Conservation (phyloP, 1,140 invertebrate species). For the Kradibia gibbosae region DNA sequence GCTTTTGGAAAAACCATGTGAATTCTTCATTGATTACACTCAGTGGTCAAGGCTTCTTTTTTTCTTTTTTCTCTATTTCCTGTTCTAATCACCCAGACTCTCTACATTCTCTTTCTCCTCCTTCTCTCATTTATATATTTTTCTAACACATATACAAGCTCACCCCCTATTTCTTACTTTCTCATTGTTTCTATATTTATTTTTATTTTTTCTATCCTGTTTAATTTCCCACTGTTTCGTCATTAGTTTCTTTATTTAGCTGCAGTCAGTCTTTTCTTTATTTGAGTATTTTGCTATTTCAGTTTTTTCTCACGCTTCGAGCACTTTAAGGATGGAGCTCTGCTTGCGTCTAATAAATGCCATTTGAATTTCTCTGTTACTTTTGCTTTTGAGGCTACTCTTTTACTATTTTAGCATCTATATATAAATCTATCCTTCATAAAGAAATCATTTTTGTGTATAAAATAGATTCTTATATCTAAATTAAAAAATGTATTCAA, state of each 20-base stretch:
- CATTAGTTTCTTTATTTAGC: background rate
- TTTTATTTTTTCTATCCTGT: background rate
- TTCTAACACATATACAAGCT: no score
- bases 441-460: background rate
- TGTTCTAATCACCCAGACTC: background rate
- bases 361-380: slow-evolving; percentile 8
- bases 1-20: slow-evolving; percentile 20
- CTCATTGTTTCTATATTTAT: background rate
- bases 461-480: background rate
- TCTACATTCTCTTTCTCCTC: background rate
- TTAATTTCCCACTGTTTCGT: slow-evolving; percentile 34
- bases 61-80: background rate
- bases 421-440: background rate
- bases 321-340: background rate
- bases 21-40: slow-evolving; percentile 44
- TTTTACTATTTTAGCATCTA: background rate
- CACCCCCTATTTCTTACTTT: no score
- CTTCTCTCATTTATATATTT: no score
- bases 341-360: background rate
- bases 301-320: background rate
- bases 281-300: slow-evolving; percentile 46
- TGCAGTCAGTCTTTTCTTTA: slow-evolving; percentile 35
- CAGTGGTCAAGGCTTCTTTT: slow-evolving; percentile 12
- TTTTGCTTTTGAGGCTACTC: background rate
- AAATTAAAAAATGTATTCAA: no score